phyloP scores from a whole-genome alignment of 2,888 invertebrate species.

The Onthophagus sagittarius region DNA sequence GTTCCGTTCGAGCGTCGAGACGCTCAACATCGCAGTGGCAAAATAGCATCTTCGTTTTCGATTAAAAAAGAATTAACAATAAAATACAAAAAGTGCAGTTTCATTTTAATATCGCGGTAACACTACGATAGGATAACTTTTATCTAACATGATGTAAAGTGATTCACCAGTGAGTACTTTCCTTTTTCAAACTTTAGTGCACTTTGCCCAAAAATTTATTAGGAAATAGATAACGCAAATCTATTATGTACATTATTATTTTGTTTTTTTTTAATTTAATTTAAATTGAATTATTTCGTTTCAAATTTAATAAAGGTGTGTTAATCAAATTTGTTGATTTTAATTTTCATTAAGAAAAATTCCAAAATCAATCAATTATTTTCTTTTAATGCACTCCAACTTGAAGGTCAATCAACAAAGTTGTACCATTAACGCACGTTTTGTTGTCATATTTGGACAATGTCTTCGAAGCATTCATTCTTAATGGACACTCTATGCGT shows the following conservation, averaged over 20 bases:
- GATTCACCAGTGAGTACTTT: background rate
- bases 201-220: background rate
- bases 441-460: background rate
- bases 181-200: background rate
- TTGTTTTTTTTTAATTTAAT: too few species aligned
- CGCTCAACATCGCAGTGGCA: background rate
- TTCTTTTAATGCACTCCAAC: too few species aligned
- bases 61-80: background rate
- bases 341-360: too few species aligned
- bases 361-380: too few species aligned
- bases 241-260: too few species aligned
- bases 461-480: background rate
- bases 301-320: too few species aligned
- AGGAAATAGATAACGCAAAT: too few species aligned
- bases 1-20: background rate
- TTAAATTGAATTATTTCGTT: too few species aligned
- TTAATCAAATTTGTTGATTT: too few species aligned
- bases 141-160: background rate
- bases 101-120: background rate
- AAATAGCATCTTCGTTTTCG: background rate
- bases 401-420: background rate
- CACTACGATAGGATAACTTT: background rate
- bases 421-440: background rate
- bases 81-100: background rate
- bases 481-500: background rate